Conservation (phyloP, 1,140 invertebrate genomes). For the Panulirus ornatus region DNA sequence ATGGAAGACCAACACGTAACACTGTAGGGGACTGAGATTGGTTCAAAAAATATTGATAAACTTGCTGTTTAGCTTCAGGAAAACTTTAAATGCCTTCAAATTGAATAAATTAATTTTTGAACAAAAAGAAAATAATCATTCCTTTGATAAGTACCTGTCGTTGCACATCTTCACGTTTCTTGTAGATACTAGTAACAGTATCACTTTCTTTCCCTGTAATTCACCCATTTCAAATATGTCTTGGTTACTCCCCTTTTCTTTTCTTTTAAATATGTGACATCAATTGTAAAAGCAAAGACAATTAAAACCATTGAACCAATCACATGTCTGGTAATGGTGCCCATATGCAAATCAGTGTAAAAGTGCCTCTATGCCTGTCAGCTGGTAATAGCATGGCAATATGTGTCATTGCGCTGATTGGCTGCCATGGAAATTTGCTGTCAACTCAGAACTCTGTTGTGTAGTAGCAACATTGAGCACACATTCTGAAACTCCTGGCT, state of each 20-base stretch:
- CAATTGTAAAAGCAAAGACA: background rate
- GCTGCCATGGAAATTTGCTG: slow-evolving; percentile 19
- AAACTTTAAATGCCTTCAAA: background rate
- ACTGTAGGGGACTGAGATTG: slow-evolving; percentile 25
- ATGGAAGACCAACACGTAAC: slow-evolving; percentile 13
- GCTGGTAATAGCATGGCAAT: slow-evolving; percentile 50
- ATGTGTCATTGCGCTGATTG: slow-evolving; percentile 33
- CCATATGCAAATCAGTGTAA: slow-evolving; percentile 21
- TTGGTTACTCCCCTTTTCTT: too few relatives aligned
- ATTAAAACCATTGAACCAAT: background rate
- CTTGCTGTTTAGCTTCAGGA: background rate
- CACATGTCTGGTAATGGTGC: slow-evolving; percentile 21
- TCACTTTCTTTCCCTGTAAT: too few relatives aligned
- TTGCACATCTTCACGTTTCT: too few relatives aligned
- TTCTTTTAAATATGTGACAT: too few relatives aligned
- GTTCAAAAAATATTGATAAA: background rate
- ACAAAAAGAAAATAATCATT: too few relatives aligned
- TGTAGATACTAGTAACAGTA: too few relatives aligned
- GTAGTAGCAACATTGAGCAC: slow-evolving; percentile 21
- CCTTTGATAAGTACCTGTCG: too few relatives aligned
- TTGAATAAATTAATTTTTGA: too few relatives aligned
- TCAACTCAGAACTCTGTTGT: slow-evolving; percentile 26
- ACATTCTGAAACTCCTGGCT: background rate
- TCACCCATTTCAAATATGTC: too few relatives aligned
- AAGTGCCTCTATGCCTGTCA: slow-evolving; percentile 6